Base-by-base conservation (phyloP, 2,113 vertebrate species). In the Salvelinus alpinus region DNA sequence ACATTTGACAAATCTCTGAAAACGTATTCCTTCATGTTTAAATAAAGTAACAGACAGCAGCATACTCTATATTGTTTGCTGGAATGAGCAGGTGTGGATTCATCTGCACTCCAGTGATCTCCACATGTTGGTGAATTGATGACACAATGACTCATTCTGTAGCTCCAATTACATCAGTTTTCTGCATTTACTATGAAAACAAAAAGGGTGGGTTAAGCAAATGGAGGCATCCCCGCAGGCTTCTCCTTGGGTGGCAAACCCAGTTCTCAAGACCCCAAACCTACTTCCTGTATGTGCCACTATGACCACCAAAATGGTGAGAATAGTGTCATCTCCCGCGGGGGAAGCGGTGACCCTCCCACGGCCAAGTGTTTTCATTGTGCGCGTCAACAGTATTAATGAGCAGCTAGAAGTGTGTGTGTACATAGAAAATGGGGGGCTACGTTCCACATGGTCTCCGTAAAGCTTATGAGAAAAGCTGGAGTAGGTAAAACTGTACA, bases 1-100 rank as follows among this genome's bases (percentile, higher is more conserved):
- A 85, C 80, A 82, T 75, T 81, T 69, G 81, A 67, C 74, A 83
- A 75, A 5, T 84, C 29, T 76, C 59, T 71, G 67, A 69, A 71
- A 29, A 16, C 25, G 18, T 25, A 72, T 14, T 83, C 48, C 68
- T 65, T 13, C 70, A 31, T n/a, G 38, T 77, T 82, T 85, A 89
- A 88, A 90, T 90, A 87, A 91, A 89, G 78, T 59, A 81, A 78
- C 2, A 84, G 82, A 81, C 89, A 90, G 89, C 89, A 83, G 89
- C 84, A 78, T 57, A 77, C 51, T 44, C 38, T 11, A 86, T 86
- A 64, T 25, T 3, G 74, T 74, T 76, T 79, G 89, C 89, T 87
- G 83, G 89, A 87, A 74, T 81, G 51, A 74, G 80, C 71, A 78
- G 69, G 64, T 64, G 65, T 24, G 62, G 66, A 70, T 20, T 9